A percentile compares a stretch with the other conserved stretches of the same genome.
Evolutionary conservation across 1,140 invertebrate species (phyloP).

Genomic region (Scaptomyza montana): DNA sequence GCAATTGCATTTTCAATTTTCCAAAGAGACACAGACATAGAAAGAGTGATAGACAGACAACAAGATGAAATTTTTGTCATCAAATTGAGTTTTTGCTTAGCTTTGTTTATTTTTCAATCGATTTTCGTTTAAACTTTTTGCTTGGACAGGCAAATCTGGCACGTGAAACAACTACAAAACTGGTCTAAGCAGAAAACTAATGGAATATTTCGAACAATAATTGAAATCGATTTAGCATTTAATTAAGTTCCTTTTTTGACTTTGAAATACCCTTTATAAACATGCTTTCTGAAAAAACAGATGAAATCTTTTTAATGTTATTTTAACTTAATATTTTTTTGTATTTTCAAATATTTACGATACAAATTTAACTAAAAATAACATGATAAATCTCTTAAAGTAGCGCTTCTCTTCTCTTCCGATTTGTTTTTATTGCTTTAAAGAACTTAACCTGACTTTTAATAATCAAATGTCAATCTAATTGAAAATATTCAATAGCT

Average conservation of each 20-base stretch:
- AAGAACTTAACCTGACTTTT: too few relatives aligned
- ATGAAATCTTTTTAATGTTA: background rate
- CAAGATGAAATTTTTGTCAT: constrained; percentile 30
- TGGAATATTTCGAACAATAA: constrained; percentile 7
- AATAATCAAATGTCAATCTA: too few relatives aligned
- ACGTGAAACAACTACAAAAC: constrained; percentile 8
- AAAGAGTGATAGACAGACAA: background rate
- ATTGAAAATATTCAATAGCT: too few relatives aligned
- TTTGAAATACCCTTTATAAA: background rate
- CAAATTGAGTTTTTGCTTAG: constrained; percentile 45
- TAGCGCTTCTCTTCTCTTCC: too few relatives aligned
- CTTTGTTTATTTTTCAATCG: constrained; percentile 46
- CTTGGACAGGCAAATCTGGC: background rate
- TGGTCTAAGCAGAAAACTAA: constrained; percentile 4
- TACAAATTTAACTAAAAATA: too few relatives aligned
- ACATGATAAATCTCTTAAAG: too few relatives aligned
- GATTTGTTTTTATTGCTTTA: too few relatives aligned
- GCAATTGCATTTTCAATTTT: constrained; percentile 14
- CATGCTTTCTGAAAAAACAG: background rate
- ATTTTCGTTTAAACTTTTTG: constrained; percentile 35
- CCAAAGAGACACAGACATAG: background rate
- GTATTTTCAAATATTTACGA: too few relatives aligned
- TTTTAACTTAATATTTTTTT: background rate
- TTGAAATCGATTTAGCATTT: background rate
- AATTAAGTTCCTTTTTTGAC: background rate